These are phyloP conservation scores for Mola mola DNA, from an alignment of 2,113 vertebrate species.

Conservation along the genomic window DNA sequence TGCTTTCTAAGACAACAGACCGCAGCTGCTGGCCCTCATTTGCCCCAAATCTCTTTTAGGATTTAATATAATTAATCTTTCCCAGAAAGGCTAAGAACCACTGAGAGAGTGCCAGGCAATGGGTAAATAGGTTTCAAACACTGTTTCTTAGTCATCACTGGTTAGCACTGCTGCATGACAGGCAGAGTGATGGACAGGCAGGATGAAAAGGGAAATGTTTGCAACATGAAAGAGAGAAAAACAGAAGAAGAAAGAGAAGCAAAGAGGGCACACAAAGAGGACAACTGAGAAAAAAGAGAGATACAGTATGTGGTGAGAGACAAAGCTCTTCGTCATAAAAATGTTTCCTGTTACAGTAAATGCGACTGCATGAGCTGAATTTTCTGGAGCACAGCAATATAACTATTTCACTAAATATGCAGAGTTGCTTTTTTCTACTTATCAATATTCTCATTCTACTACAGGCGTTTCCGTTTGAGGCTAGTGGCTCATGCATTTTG, in stretches of 20 bases:
- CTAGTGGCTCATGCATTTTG: slow-evolving; percentile 72
- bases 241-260: not conserved
- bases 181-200: slow-evolving; percentile 42
- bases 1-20: not conserved
- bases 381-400: not conserved
- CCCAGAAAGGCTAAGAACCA: slow-evolving; percentile 44
- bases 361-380: not conserved
- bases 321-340: slow-evolving; percentile 2
- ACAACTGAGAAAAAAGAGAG: slow-evolving; percentile 31
- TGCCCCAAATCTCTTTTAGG: not conserved
- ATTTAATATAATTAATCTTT: not conserved
- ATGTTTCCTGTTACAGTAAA: slow-evolving; percentile 30
- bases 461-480: slow-evolving; percentile 1
- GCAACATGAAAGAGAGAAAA: slow-evolving; percentile 4
- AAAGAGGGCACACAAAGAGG: slow-evolving; percentile 74
- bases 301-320: slow-evolving; percentile 12
- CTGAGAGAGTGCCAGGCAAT: slow-evolving; percentile 25
- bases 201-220: slow-evolving; percentile 27
- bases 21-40: not conserved
- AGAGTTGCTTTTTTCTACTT: not conserved
- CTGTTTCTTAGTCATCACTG: too few relatives aligned
- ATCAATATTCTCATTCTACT: not conserved
- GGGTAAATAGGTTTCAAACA: too few relatives aligned
- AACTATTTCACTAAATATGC: slow-evolving; percentile 9
- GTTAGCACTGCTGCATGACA: slow-evolving; percentile 49